A percentile compares a stretch with the other conserved stretches of the same genome.
Evolutionary conservation across 1,140 invertebrate genomes (phyloP).

Genomic region (Cherax destructor): DNA sequence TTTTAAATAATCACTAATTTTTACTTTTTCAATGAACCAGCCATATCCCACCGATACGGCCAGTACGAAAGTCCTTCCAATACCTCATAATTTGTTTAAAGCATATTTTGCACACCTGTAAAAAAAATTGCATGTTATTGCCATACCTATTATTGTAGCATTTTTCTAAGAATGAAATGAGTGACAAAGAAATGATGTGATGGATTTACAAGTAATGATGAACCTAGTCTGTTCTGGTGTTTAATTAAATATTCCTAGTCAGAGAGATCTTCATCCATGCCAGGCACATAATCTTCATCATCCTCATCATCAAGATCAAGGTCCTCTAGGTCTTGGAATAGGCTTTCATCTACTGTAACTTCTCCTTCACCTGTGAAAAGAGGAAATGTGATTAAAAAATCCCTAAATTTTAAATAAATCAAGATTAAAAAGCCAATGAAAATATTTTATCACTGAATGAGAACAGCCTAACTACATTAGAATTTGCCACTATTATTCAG

Average conservation of each 20-base stretch:
- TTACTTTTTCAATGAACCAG: not conserved
- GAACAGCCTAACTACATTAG: too few species aligned
- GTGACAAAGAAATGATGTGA: constrained; percentile 6
- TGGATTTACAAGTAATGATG: constrained; percentile 15
- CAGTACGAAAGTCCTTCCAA: too few species aligned
- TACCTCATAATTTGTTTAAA: not conserved
- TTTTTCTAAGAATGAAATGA: not conserved
- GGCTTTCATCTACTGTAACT: constrained; percentile 94
- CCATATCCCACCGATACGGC: too few species aligned
- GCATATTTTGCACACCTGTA: not conserved
- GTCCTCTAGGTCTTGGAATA: constrained; percentile 95
- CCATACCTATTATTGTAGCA: not conserved
- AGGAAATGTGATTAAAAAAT: not conserved
- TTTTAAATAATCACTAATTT: not conserved
- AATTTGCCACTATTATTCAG: too few species aligned
- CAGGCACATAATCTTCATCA: constrained; percentile 73
- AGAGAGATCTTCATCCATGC: constrained; percentile 36
- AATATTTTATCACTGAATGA: not conserved
- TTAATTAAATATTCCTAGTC: constrained; percentile 10
- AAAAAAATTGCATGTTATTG: not conserved
- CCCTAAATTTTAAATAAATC: not conserved
- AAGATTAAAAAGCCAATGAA: not conserved
- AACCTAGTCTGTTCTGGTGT: not conserved
- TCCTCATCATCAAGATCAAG: constrained; percentile 87
- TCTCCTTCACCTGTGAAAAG: constrained; percentile 82